Evolutionary conservation across 2,797 vertebrate species (phyloP).

Genomic region (Sebastes cheni): DNA sequence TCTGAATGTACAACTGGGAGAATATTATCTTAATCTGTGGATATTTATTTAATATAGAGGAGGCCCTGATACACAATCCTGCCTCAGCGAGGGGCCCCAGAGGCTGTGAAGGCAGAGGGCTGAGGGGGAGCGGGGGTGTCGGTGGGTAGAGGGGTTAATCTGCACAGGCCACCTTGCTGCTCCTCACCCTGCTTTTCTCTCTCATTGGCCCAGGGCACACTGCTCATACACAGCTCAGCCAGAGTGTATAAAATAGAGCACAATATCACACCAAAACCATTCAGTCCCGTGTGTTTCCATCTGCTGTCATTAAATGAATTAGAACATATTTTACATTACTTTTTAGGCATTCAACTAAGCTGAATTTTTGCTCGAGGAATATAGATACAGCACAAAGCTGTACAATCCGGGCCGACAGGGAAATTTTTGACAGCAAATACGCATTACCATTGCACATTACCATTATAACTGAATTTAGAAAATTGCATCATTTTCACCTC

Average conservation of each 20-base stretch:
- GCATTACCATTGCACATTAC: slow-evolving; percentile 82
- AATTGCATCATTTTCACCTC: slow-evolving; percentile 88
- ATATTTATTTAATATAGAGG: slow-evolving; percentile 80
- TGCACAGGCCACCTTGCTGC: slow-evolving; percentile 87
- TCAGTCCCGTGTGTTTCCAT: slow-evolving; percentile 79
- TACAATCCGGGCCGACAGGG: slow-evolving; percentile 82
- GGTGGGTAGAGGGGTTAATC: slow-evolving; percentile 84
- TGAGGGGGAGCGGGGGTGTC: slow-evolving; percentile 59
- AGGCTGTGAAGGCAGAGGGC: slow-evolving; percentile 73
- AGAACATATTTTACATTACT: slow-evolving; percentile 83
- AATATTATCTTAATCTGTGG: slow-evolving; percentile 84
- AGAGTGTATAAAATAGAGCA: slow-evolving; percentile 79
- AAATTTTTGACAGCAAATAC: slow-evolving; percentile 80
- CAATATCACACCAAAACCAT: slow-evolving; percentile 79
- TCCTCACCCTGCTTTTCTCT: slow-evolving; percentile 82
- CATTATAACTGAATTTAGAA: slow-evolving; percentile 85
- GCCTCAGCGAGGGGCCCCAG: slow-evolving; percentile 74
- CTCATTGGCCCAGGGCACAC: slow-evolving; percentile 80
- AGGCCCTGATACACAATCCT: slow-evolving; percentile 80
- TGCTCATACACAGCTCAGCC: slow-evolving; percentile 73
- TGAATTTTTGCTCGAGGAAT: slow-evolving; percentile 82
- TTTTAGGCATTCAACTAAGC: slow-evolving; percentile 81
- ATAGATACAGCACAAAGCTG: slow-evolving; percentile 80
- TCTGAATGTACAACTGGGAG: slow-evolving; percentile 72
- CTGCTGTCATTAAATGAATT: slow-evolving; percentile 83